These are phyloP conservation scores for Cebus imitator DNA, from an alignment of 2,113 vertebrate genomes.

Conservation along the genomic window DNA sequence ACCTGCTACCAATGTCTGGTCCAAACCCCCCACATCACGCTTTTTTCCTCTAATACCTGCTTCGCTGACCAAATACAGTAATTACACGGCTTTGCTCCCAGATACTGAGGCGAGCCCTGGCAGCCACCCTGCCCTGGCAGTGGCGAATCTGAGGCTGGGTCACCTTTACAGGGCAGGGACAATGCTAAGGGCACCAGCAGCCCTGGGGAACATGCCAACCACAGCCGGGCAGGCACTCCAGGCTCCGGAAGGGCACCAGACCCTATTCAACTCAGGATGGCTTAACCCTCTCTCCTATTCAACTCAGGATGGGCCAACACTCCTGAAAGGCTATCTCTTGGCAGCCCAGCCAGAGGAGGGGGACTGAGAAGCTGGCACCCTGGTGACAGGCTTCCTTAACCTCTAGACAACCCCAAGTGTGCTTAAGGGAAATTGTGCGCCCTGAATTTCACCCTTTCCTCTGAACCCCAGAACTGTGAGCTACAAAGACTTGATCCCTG, in stretches of 20 bases:
- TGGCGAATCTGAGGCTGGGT: not conserved
- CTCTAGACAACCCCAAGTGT: not conserved
- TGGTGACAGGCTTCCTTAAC: not conserved
- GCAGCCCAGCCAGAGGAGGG: not conserved
- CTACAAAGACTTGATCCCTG: not conserved
- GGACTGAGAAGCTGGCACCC: not conserved
- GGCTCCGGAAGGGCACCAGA: not conserved
- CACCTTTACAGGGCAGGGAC: not conserved
- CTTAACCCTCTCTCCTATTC: not conserved
- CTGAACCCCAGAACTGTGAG: not conserved
- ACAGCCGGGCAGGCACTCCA: not conserved
- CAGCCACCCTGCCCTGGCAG: not conserved
- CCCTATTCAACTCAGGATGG: not conserved
- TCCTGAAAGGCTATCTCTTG: constrained; percentile 11
- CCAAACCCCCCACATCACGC: not conserved
- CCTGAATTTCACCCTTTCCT: not conserved
- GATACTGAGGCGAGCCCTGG: not conserved
- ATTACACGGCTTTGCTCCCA: not conserved
- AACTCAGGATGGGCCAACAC: not conserved
- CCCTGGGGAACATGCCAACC: not conserved
- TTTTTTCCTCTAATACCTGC: not conserved
- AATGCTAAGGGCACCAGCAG: not conserved
- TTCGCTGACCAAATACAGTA: not conserved
- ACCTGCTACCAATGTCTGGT: not conserved
- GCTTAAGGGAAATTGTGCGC: not conserved